phyloP scores from a whole-genome alignment of 2,797 vertebrate genomes.

The Synaphobranchus kaupii region DNA sequence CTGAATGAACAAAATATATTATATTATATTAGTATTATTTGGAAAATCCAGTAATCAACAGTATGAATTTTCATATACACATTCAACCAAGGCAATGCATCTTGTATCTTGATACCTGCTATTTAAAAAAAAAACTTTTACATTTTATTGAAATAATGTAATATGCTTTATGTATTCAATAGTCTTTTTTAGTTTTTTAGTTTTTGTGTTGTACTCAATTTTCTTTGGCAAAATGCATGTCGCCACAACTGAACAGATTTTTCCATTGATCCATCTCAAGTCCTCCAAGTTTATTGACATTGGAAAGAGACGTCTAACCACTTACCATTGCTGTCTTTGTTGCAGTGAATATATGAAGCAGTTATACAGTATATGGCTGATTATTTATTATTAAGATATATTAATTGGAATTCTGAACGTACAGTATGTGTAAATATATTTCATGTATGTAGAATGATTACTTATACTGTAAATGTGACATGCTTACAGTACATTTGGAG shows the following conservation, averaged over 20 bases:
- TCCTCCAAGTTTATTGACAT: not conserved
- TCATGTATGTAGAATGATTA: not conserved
- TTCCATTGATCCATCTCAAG: not conserved
- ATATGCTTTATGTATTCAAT: not conserved
- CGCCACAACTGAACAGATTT: not conserved
- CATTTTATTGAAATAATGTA: not conserved
- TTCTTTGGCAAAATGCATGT: not conserved
- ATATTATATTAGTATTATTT: not conserved
- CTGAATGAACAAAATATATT: not conserved
- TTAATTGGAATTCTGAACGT: not conserved
- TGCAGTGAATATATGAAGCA: not conserved
- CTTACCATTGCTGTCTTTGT: not conserved
- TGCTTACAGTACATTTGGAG: not conserved
- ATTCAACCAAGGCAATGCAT: not conserved
- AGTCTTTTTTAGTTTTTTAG: no score
- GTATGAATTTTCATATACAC: not conserved
- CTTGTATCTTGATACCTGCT: not conserved
- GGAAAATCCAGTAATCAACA: not conserved
- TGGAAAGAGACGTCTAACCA: not conserved
- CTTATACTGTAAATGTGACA: not conserved
- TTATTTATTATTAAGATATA: not conserved
- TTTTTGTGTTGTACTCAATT: not conserved
- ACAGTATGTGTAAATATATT: not conserved
- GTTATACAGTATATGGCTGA: not conserved
- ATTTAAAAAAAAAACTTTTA: not conserved